Base-by-base conservation (phyloP, 2,888 invertebrate genomes). In the Ganaspis brasiliensis region DNA sequence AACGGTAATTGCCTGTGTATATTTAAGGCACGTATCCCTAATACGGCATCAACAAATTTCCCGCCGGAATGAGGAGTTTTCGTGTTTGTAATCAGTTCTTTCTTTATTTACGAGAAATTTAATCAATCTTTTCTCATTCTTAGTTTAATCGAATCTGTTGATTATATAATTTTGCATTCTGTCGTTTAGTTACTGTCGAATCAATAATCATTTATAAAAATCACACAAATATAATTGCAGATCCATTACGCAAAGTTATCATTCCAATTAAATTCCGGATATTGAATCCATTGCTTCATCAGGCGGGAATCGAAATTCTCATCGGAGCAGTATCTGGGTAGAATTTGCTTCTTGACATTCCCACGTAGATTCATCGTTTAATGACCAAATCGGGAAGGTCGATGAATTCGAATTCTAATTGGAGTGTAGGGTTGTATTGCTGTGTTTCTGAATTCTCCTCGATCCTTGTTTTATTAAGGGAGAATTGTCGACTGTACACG, bases 381-480 rank as follows among this genome's bases (percentile, higher is more conserved):
- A 87, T 83, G 84, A 83, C 85, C 86, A 88, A 86, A 88, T 86
- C 84, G 82, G 86, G 86, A 84, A 78, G 83, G 80, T 79, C 81
- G 80, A 76, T 81, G 85, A 86, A 87, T 85, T 84, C 84, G 86
- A 88, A 87, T 89, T 84, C 87, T 89, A 89, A 89, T 87, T 86
- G 84, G 80, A 72, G 70, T 72, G 73, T 75, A 16, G 74, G 59
- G 16, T 35, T 21, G 73, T 14, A 52, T 52, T 52, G 52, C 52
- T 9, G 9, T 52, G 52, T 52, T 52, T 16, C 1, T 52, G 52
- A 52, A 52, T 52, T 52, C 52, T 9, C 52, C 16, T 52, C 52
- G 52, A 19, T 52, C 19, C 52, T 52, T 16, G 9, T 19, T 75
- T 72, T 45, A 56, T 24, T 56, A 56, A 67, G 24, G 74, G 72